Evolutionary conservation across 1,140 invertebrate genomes (phyloP), one percentile per base, ranked within the genome.

Genomic region (Nylanderia fulva): DNA sequence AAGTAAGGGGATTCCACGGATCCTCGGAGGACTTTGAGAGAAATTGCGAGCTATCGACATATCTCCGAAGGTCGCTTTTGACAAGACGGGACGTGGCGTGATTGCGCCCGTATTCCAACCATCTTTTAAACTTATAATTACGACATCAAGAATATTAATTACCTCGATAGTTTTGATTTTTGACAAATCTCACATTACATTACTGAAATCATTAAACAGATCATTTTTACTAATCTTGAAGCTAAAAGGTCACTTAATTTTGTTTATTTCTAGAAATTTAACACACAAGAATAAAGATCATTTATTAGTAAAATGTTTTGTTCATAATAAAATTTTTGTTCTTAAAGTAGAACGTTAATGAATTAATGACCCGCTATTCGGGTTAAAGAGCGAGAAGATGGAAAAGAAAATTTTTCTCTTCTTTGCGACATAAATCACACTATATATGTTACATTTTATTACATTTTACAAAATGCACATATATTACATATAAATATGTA

Each of bases 371-470:
- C 15, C 15, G 21, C 15, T 29, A 58, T 72, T 56, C 7, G 7
- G 21, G 5, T 75, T 75, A 24, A 48, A 48, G 15, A 18, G 4
- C 15, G 45, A 18, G 45, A 48, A 9, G 27, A 75, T 42, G 29
- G 3, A 60, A 61, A 5, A 60, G 33, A 58, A 54, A 27, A 75
- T 52, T 27, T 52, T 56, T 87, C 84, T 45, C 33, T 29, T 75
- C 64, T 54, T 69, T 68, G 58, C 45, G 72, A 66, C 33, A 56
- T 61, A 27, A 33, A 15, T 48, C 87, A 88, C 87, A 87, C 85
- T 87, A 88, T 18, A 77, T 88, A 88, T 88, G 76, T 83, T 88
- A 88, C 86, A 88, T 42, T 72, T 77, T 88, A 29, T 85, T 88
- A 88, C 75, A 88, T 56, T 75, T 66, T 52, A 48, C 48, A 72